A percentile compares a stretch with the other conserved stretches of the same genome.
Evolutionary conservation across 53 echinoderm and acorn worm genomes (phyloP).

Genomic region (Hippasteria phrygiana): DNA sequence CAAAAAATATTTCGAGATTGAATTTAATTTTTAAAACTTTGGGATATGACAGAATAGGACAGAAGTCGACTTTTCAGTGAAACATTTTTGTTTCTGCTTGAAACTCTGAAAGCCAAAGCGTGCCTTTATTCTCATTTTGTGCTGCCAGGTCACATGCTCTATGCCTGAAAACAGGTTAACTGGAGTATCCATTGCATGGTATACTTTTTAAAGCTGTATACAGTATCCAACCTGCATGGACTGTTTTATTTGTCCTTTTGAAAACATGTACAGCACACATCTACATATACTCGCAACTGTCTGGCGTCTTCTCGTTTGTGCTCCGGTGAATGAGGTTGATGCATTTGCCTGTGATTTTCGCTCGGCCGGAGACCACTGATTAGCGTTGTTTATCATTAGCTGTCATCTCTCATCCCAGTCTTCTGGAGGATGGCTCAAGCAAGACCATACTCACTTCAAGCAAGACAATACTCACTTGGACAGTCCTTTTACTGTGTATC

Average conservation of each 20-base stretch:
- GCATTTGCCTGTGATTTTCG: conserved; percentile 55
- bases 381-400: conserved; percentile 46
- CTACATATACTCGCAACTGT: neutral
- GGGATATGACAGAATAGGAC: no score
- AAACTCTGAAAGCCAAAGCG: no score
- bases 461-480: neutral
- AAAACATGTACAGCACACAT: neutral
- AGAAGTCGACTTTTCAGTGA: no score
- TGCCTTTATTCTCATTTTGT: no score
- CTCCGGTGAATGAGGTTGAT: conserved; percentile 49
- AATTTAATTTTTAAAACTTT: no score
- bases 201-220: no score
- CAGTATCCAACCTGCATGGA: no score
- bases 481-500: no score
- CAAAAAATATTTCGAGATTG: no score
- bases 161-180: neutral
- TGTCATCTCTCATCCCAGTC: conserved; percentile 17
- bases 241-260: no score
- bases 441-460: neutral
- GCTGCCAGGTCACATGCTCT: neutral
- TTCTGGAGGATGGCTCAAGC: neutral
- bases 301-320: neutral
- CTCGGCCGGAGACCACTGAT: conserved; percentile 14
- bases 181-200: neutral
- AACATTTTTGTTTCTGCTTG: no score